A percentile compares a stretch with the other conserved stretches of the same genome.
These are phyloP conservation scores for Pachyuromys duprasi DNA, from an alignment of 2,797 vertebrate genomes.

Conservation along the genomic window DNA sequence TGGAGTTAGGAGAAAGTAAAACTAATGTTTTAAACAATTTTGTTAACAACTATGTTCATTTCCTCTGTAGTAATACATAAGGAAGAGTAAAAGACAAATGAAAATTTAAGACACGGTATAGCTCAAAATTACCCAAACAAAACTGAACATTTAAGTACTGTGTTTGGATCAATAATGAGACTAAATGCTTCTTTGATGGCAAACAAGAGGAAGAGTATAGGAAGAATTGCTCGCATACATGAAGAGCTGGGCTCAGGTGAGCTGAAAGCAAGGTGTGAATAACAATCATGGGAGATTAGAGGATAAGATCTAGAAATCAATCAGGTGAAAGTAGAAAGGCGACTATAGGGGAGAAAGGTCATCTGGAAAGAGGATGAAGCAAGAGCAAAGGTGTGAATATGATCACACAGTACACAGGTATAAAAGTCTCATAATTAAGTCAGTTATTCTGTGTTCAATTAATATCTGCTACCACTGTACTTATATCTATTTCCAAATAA, in stretches of 20 bases:
- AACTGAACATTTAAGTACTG: conserved; percentile 7
- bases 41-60: background rate
- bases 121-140: background rate
- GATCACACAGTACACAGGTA: background rate
- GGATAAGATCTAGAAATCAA: background rate
- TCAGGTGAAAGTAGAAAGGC: background rate
- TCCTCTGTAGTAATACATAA: background rate
- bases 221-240: background rate
- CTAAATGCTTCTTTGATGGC: background rate
- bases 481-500: background rate
- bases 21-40: background rate
- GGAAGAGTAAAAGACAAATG: background rate
- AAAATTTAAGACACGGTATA: background rate
- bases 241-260: background rate
- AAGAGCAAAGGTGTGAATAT: background rate
- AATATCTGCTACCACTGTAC: background rate
- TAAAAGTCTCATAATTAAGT: background rate
- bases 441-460: background rate
- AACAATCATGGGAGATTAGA: background rate
- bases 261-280: background rate
- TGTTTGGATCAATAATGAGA: background rate
- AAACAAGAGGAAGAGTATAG: background rate
- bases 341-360: background rate
- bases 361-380: background rate
- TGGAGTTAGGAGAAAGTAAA: background rate